Evolutionary conservation across 1,140 invertebrate genomes (phyloP), one percentile per base, ranked within the genome.

Genomic region (Samia ricini): DNA sequence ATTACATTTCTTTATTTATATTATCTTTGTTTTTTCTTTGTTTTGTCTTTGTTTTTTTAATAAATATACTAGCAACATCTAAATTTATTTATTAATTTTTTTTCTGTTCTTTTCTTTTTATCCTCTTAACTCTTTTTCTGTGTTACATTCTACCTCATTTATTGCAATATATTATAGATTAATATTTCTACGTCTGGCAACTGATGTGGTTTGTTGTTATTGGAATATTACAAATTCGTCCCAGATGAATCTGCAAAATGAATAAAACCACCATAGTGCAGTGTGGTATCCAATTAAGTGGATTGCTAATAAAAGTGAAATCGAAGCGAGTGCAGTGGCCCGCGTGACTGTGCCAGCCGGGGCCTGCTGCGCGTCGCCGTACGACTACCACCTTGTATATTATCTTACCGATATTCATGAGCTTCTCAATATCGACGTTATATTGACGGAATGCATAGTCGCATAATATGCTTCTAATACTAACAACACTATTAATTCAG

Each of bases 241-340:
- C 66, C 56, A 81, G 79, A 87, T 79, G 83, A 85, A 83, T 85
- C 82, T 82, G 75, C 76, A 75, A 78, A 83, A 86, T 83, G 80
- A 82, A 89, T 86, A 84, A 85, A 86, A 84, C 82, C 77, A 79
- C 85, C 81, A 85, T 84, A 83, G 79, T 42, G 33, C 85, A 83
- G 79, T 81, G 85, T 81, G 85, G 84, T 83, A 85, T 85, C 84
- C 84, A 89, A 89, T 89, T 89, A 89, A 86, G 83, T 85, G 79
- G 78, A 87, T 87, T 87, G 87, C 87, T 89, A 88, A 88, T 87
- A 89, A 89, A 89, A 89, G 87, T 89, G 87, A 89, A 89, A 89
- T 89, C 87, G 87, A 79, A 84, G 81, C 74, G 87, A 80, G 87
- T 88, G 87, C 87, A 89, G 83, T 85, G 84, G 81, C 84, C 86